A percentile compares a stretch with the other conserved stretches of the same genome.
These are phyloP conservation scores for Semaprochilodus insignis DNA, from an alignment of 2,797 vertebrate genomes.

Conservation along the genomic window DNA sequence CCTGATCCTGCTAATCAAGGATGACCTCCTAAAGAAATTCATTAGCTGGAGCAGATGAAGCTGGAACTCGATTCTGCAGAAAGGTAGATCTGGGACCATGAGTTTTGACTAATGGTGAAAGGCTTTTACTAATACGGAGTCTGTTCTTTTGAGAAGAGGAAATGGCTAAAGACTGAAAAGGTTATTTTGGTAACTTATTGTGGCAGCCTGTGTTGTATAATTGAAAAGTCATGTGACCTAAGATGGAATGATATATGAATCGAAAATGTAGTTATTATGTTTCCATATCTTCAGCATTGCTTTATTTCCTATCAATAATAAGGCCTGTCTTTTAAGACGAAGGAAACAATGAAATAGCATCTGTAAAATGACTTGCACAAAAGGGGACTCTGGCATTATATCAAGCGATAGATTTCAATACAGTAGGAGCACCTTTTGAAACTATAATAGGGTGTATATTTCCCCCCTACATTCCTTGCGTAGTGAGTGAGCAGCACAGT, in stretches of 20 bases:
- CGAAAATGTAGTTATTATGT: slow-evolving; percentile 44
- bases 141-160: background rate
- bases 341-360: slow-evolving; percentile 50
- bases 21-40: too few relatives aligned
- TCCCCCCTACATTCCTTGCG: slow-evolving; percentile 69
- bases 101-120: background rate
- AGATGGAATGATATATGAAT: slow-evolving; percentile 46
- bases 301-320: slow-evolving; percentile 68
- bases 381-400: slow-evolving; percentile 46
- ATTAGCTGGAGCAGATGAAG: too few relatives aligned
- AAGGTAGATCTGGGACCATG: too few relatives aligned
- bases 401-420: slow-evolving; percentile 64
- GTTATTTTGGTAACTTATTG: slow-evolving; percentile 11
- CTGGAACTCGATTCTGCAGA: too few relatives aligned
- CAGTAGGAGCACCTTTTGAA: slow-evolving; percentile 63
- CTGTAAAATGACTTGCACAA: slow-evolving; percentile 56
- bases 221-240: slow-evolving; percentile 4
- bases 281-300: slow-evolving; percentile 50
- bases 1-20: too few relatives aligned
- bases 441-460: slow-evolving; percentile 68
- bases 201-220: background rate
- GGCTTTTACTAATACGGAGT: background rate
- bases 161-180: background rate
- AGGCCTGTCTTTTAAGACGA: slow-evolving; percentile 57
- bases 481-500: slow-evolving; percentile 28